Evolutionary conservation across 1,140 invertebrate species (phyloP), one percentile per base, ranked within the genome.

Genomic region (Drosophila suzukii): DNA sequence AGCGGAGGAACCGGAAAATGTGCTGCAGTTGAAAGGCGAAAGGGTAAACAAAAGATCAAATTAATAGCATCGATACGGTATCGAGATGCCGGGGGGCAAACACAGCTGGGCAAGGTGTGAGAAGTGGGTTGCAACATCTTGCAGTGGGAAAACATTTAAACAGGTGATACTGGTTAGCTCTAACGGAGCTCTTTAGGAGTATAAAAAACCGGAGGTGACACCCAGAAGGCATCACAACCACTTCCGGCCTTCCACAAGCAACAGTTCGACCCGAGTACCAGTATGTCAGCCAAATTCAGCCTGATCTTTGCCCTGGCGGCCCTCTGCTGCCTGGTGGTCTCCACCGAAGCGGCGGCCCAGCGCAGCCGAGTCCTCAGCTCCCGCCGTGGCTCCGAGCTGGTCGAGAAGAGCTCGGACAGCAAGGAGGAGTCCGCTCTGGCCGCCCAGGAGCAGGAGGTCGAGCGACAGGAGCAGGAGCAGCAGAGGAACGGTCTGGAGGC

Each of bases 1-100:
- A 66, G 57, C 62, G 32, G 50, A 20, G 36, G 17, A 41, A 4
- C 44, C 60, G 51, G 46, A 79, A 79, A 68, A 72, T 46, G 47
- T 49, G 60, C 66, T 65, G 70, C 65, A 72, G 49, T 32, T 78
- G 65, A 44, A 62, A 79, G 65, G 61, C 73, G 59, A 56, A 62
- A 47, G 38, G 59, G 60, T 66, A 86, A 82, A 88, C 83, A 88
- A 88, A 88, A 88, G 83, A 89, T 88, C 83, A 80, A 89, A 79
- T 83, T 88, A 88, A 88, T 88, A 80, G 57, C 43, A 58, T 58
- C 65, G 43, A 77, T 59, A 27, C 65, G 39, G 68, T 59, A 27
- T 51, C 66, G 32, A 24, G 24, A 50, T 34, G 20, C n/a, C n/a
- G 59, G 53, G 47, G 38, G 36, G 39, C 75, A 86, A 82, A 83